These are phyloP conservation scores for Philhelius pedissequus DNA, from an alignment of 2,888 invertebrate species.

Conservation along the genomic window DNA sequence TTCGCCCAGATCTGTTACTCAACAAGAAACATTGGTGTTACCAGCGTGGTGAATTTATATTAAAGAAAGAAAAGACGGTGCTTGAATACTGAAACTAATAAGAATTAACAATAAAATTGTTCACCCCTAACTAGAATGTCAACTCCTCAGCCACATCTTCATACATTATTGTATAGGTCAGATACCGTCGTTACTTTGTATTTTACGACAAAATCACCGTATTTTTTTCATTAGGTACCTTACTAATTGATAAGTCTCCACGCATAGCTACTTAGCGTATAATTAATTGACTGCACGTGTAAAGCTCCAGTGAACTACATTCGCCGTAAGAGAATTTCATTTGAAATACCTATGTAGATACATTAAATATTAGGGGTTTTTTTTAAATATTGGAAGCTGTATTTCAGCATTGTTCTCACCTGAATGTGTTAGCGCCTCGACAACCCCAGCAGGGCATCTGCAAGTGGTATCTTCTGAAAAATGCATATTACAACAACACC, in stretches of 20 bases:
- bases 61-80: too few relatives aligned
- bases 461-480: constrained; percentile 43
- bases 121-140: too few relatives aligned
- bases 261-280: constrained; percentile 17
- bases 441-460: constrained; percentile 55
- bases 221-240: not conserved
- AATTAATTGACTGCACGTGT: constrained; percentile 31
- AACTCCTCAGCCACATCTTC: too few relatives aligned
- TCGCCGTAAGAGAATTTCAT: not conserved
- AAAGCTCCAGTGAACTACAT: not conserved
- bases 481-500: constrained; percentile 16
- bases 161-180: too few relatives aligned
- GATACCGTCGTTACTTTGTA: too few relatives aligned
- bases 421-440: constrained; percentile 48
- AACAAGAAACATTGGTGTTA: too few relatives aligned
- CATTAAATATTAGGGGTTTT: not conserved
- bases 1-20: too few relatives aligned
- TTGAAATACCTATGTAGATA: too few relatives aligned
- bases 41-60: too few relatives aligned
- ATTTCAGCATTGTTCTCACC: constrained; percentile 1
- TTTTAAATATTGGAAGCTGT: not conserved
- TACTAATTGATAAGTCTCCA: constrained; percentile 28
- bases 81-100: too few relatives aligned
- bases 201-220: not conserved
- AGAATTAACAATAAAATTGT: too few relatives aligned